Percentiles rank a stretch among this genome's conserved stretches.
Evolutionary conservation across 2,797 vertebrate species (phyloP).

Genomic region (Erethizon dorsatum): DNA sequence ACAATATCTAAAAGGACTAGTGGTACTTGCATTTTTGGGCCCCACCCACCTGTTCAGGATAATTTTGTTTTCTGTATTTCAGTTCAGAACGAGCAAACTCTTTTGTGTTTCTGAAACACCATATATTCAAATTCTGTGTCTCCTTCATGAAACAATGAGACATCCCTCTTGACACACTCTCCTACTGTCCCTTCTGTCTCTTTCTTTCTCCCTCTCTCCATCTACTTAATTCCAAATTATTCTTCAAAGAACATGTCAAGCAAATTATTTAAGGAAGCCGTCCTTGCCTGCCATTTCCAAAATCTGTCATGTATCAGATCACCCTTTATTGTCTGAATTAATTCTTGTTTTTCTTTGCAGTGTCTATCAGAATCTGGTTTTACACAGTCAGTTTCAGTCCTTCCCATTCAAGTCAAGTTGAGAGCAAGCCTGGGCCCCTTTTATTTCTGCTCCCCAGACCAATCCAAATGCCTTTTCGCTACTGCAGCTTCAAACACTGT

Average conservation of each 20-base stretch:
- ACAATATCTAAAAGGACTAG: neutral
- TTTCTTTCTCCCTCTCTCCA: neutral
- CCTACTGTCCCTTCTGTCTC: neutral
- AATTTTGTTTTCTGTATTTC: neutral
- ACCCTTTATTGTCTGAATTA: neutral
- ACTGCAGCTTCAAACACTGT: neutral
- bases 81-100: neutral
- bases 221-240: neutral
- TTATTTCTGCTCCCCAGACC: neutral
- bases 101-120: neutral
- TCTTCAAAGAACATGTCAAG: neutral
- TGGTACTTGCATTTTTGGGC: neutral
- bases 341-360: neutral
- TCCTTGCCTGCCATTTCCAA: neutral
- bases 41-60: neutral
- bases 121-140: neutral
- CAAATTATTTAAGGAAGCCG: neutral
- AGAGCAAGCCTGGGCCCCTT: neutral
- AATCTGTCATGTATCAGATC: neutral
- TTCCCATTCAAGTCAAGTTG: neutral
- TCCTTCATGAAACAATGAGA: neutral
- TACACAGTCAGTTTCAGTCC: neutral
- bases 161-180: neutral
- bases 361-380: neutral
- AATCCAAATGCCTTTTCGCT: neutral